Base-by-base conservation (phyloP, 2,113 vertebrate genomes). In the Strix aluco region DNA sequence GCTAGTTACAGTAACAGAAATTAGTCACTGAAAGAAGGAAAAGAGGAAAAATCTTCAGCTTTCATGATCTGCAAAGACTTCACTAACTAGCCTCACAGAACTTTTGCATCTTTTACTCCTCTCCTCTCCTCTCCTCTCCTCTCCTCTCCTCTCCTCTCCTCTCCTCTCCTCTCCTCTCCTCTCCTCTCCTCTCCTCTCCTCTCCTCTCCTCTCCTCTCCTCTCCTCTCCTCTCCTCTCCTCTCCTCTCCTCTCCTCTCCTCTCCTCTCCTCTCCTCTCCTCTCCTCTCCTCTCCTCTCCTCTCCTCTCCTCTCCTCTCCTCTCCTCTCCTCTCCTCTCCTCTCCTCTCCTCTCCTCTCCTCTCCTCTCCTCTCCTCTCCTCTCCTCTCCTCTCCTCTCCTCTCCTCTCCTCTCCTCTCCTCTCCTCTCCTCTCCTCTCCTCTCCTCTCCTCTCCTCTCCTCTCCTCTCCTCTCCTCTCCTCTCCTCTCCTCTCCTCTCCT, bases 1-100 rank as follows among this genome's bases (percentile, higher is more conserved):
- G 29, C 52, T 40, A 44, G 20, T 94, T 88, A 85, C 83, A 61
- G 95, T 66, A 66, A 94, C 17, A 96, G 42, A 74, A 96, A 38
- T 86, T 62, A 69, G 46, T 86, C 52, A 84, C 57, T 38, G 51
- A 73, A 66, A 6, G 30, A 49, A 70, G 30, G 47, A 70, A 91
- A 87, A 86, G 65, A 87, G 51, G 25, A 82, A 93, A 87, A 81
- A 42, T 59, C n/a, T 62, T 42, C 5, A 69, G 49, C 25, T 62
- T 30, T 78, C 55, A 11, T 51, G 27, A 23, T 49, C 34, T 73
- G 54, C 58, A 82, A 34, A 71, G 25, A 46, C 71, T 91, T 90
- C 52, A 11, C 29, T 65, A 59, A 81, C 47, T 51, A 70, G 71
- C 19, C 4, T 79, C 58, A 21, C 12, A 87, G 21, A 40, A 40